Evolutionary conservation across 2,113 vertebrate species (phyloP), one percentile per base, ranked within the genome.

Genomic region (Pollachius pollachius): DNA sequence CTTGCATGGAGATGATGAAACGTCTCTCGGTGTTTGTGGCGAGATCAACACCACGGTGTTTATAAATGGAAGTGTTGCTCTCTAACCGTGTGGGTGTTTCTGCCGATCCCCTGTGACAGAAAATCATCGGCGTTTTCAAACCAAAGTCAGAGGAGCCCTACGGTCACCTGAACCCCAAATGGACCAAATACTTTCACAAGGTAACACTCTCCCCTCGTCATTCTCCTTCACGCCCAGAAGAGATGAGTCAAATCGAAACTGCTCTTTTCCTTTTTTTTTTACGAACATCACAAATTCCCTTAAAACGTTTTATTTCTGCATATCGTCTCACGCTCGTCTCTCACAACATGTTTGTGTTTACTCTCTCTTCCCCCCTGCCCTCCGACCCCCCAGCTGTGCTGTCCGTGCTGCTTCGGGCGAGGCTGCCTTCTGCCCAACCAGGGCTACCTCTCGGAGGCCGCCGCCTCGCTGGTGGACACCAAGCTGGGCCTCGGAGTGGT

Each of bases 131-230:
- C 48, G 97, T 99, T 66, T 99, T 99, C 87, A 99, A 99, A 90
- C 97, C 97, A 92, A 99, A 99, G 91, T 96, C 97, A 30, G 97
- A 99, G 87, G 97, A 99, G 86, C 97, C 97, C 79, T 99, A 99
- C 1, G 95, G 97, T 87, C 95, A 99, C 56, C 92, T 99, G 65
- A 99, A 99, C 86, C 97, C 97, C 52, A 99, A 99, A 85, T 99
- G 97, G 97, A 98, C 97, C 93, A 99, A 99, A 91, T 99, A 96
- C 72, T 94, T 99, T 85, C 97, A 99, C 81, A 99, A 99, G 91
- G 81, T 97, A 70, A 91, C 77, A 92, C 88, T 65, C 90, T 92
- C 4, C 4, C 41, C 9, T 48, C 9, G 41, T 5, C 41, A 48
- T 13, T 48, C 41, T 7, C 41, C 41, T 13, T 13, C 9, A 6